phyloP scores from a whole-genome alignment of 2,113 vertebrate genomes.

The Ceyx melanurus region DNA sequence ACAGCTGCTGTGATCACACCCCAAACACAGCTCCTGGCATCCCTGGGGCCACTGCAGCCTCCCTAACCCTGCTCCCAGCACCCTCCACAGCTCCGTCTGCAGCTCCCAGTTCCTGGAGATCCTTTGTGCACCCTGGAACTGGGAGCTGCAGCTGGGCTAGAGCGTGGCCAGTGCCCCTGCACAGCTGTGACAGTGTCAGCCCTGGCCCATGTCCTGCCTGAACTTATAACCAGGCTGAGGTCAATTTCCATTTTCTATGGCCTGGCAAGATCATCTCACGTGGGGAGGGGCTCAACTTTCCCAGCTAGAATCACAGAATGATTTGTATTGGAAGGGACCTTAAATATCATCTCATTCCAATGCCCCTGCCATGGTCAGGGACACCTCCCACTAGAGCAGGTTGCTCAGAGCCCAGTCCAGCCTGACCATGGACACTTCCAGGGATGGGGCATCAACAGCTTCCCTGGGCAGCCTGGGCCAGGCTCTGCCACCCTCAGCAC shows the following conservation, averaged over 20 bases:
- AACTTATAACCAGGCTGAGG: neutral
- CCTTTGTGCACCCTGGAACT: neutral
- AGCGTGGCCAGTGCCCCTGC: neutral
- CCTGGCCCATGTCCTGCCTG: neutral
- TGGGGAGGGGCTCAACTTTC: rapidly evolving
- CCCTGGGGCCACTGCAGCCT: neutral
- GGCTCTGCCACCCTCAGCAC: neutral
- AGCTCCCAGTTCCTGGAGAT: neutral
- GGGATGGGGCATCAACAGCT: neutral
- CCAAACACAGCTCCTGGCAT: neutral
- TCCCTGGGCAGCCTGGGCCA: neutral
- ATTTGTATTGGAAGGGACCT: neutral
- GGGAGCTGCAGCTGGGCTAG: neutral
- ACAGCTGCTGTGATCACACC: neutral
- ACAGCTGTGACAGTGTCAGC: neutral
- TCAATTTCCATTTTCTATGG: neutral
- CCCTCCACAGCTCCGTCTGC: neutral
- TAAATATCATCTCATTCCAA: neutral
- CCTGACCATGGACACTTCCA: neutral
- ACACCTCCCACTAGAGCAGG: neutral
- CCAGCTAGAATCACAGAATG: neutral
- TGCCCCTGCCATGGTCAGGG: neutral
- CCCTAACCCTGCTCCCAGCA: neutral
- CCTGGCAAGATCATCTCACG: neutral
- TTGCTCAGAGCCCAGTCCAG: neutral